Percentiles rank a stretch among this genome's conserved stretches.
Evolutionary conservation across 2,113 vertebrate genomes (phyloP).

Genomic region (Bubo bubo): DNA sequence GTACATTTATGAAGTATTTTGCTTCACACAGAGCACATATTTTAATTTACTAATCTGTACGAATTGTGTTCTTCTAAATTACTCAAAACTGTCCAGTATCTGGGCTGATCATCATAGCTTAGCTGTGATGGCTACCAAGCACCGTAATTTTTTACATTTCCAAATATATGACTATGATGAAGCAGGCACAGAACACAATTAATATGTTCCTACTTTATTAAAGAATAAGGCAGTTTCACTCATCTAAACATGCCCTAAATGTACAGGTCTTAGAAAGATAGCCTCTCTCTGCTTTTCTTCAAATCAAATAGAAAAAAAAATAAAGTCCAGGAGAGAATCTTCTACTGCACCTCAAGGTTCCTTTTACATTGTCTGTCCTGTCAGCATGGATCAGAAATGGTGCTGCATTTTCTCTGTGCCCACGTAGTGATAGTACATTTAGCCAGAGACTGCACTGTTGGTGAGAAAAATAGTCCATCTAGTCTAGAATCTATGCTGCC

Average conservation of each 20-base stretch:
- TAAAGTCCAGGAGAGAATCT: background rate
- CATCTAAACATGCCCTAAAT: background rate
- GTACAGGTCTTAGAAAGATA: background rate
- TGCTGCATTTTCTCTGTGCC: background rate
- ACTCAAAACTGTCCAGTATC: background rate
- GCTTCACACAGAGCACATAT: background rate
- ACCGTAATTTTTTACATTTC: constrained; percentile 18
- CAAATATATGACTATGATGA: constrained; percentile 1
- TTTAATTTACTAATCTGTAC: constrained; percentile 33
- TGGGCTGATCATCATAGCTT: background rate
- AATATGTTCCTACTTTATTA: background rate
- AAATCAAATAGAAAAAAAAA: background rate
- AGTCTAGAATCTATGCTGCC: background rate
- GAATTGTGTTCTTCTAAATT: background rate
- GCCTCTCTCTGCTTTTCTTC: background rate
- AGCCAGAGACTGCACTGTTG: background rate
- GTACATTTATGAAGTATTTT: background rate
- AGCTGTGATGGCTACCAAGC: background rate
- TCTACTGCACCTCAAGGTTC: background rate
- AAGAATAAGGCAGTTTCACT: background rate
- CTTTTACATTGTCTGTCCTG: background rate
- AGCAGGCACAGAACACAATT: background rate
- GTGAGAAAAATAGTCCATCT: background rate
- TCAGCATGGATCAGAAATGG: background rate
- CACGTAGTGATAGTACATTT: background rate